A percentile compares a stretch with the other conserved stretches of the same genome.
phyloP scores from a whole-genome alignment of 2,797 vertebrate genomes.

The Takifugu ocellatus region DNA sequence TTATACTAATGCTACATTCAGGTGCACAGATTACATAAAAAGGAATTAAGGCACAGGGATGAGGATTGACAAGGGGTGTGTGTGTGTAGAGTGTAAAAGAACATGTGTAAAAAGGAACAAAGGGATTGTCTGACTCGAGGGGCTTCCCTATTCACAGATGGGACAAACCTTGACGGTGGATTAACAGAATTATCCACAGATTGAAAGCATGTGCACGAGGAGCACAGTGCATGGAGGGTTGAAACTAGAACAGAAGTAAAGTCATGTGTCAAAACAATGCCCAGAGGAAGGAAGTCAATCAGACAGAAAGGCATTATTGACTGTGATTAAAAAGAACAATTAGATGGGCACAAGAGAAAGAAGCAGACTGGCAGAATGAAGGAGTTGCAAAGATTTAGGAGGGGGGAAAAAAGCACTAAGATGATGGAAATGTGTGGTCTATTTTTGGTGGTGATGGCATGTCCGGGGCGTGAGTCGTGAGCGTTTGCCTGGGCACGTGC shows the following conservation, averaged over 20 bases:
- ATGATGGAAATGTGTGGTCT: background rate
- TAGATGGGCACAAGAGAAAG: background rate
- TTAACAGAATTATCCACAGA: constrained; percentile 40
- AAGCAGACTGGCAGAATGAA: background rate
- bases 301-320: background rate
- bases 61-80: constrained; percentile 3
- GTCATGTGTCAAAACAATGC: background rate
- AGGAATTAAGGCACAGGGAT: background rate
- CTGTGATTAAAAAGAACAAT: background rate
- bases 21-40: constrained; percentile 23
- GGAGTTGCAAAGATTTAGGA: background rate
- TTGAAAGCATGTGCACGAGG: constrained; percentile 8
- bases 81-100: background rate
- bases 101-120: constrained; percentile 29
- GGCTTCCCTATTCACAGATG: constrained; percentile 57
- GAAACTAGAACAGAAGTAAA: constrained; percentile 12
- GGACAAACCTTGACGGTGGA: constrained; percentile 51
- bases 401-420: background rate
- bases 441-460: constrained; percentile 21
- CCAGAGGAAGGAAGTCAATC: background rate
- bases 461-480: constrained; percentile 8
- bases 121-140: constrained; percentile 46
- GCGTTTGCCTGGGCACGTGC: constrained; percentile 49
- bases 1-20: constrained; percentile 14
- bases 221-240: constrained; percentile 11